Conservation (phyloP, 1,140 invertebrate genomes). For the Aphaenogaster ashmeadi region DNA sequence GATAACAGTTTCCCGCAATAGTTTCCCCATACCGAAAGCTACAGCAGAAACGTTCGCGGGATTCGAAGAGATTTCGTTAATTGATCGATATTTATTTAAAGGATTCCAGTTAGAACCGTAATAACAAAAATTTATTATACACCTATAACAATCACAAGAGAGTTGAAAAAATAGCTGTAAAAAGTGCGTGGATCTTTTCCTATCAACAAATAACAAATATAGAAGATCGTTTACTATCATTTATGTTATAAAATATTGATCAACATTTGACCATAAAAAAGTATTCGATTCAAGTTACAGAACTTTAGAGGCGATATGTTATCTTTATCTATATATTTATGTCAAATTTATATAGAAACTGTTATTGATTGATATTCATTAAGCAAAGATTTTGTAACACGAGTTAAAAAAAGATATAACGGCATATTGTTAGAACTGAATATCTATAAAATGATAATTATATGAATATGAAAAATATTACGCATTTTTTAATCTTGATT, state of each 20-base stretch:
- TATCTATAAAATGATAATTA: slow-evolving; percentile 14
- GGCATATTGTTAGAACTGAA: neutral
- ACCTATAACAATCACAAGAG: slow-evolving; percentile 1
- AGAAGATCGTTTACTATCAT: neutral
- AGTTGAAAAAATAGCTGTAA: neutral
- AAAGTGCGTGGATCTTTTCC: neutral
- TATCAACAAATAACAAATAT: neutral
- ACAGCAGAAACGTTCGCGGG: slow-evolving; percentile 37
- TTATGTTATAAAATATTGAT: neutral
- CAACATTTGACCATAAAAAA: neutral
- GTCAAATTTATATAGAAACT: neutral
- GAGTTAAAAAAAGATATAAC: neutral
- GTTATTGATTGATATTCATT: neutral
- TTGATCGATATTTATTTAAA: slow-evolving; percentile 63
- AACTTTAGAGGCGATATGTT: neutral
- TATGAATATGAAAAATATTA: slow-evolving; percentile 45
- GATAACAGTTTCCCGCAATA: slow-evolving; percentile 59
- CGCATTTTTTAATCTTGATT: slow-evolving; percentile 16
- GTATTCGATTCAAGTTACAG: neutral
- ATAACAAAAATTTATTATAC: slow-evolving; percentile 23
- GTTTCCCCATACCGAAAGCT: slow-evolving; percentile 49
- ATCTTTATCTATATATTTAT: neutral
- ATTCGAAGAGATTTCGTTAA: slow-evolving; percentile 59
- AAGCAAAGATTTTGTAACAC: neutral
- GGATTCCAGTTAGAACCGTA: neutral